Base-by-base conservation (phyloP, 2,113 vertebrate genomes). In the Cathartes aura region DNA sequence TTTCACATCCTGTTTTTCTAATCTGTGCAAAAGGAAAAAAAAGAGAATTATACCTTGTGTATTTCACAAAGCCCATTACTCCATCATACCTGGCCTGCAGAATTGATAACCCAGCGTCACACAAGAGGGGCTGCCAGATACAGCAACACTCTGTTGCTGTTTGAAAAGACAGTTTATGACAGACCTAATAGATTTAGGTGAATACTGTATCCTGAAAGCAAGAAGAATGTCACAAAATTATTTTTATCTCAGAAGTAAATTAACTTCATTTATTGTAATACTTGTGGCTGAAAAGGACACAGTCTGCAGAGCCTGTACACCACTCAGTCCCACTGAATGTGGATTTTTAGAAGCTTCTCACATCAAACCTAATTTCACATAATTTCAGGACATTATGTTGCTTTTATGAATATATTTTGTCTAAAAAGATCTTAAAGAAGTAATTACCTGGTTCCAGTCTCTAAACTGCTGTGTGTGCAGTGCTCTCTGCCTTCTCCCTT, bases 1-100 rank as follows among this genome's bases (percentile, higher is more conserved):
- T 75, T 94, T 95, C 76, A 91, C 86, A 87, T 96, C 76, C 91
- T 95, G 76, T 89, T 94, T 63, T 87, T 87, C 62, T 75, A 72
- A 84, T 89, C 43, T 43, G 5, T 43, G 29, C 17, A 48, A 62
- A 82, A 84, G 7, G 21, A 70, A 82, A 93, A 90, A 86, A 50
- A 40, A 11, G 29, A 97, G 52, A 96, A 55, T 81, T 92, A 72
- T 64, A 36, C 27, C 15, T 71, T 78, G 47, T 89, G 27, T 91
- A 78, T 48, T 90, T 95, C 47, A 84, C 75, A 79, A 59, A 87
- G 38, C 12, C 40, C 14, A 7, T 52, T 67, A 38, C 43, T 53
- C 34, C 16, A 20, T 89, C 75, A 52, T 67, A 75, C 24, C 72
- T 84, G 76, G 73, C 43, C 34, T 79, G 75, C 26, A 75, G 53